These are phyloP conservation scores for Malurus alboscapulatus DNA, from an alignment of 2,113 vertebrate species.

Conservation along the genomic window DNA sequence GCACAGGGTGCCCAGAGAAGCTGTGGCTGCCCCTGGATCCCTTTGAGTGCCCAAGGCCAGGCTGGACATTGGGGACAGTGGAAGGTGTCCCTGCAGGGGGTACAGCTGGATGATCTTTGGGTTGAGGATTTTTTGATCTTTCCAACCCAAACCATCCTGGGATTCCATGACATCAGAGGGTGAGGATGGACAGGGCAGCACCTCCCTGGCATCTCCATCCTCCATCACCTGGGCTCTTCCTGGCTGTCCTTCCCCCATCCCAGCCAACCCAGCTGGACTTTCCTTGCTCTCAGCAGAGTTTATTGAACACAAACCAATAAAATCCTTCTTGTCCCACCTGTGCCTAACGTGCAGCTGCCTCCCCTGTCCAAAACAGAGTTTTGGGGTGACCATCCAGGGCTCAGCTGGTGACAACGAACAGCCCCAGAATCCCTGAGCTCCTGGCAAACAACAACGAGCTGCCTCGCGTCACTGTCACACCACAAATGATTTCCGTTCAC, in stretches of 20 bases:
- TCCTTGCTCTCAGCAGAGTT: neutral
- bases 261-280: neutral
- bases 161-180: neutral
- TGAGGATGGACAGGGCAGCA: neutral
- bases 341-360: neutral
- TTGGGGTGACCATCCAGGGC: conserved; percentile 19
- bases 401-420: conserved; percentile 15
- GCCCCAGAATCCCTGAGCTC: conserved; percentile 34
- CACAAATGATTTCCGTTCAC: conserved; percentile 61
- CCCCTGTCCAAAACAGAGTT: neutral
- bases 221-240: neutral
- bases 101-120: rapidly evolving
- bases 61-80: rapidly evolving
- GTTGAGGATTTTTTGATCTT: neutral
- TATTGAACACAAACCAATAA: neutral
- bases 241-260: neutral
- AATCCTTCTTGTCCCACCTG: neutral
- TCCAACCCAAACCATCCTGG: neutral
- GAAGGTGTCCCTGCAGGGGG: neutral
- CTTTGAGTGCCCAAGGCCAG: neutral
- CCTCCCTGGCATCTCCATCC: neutral
- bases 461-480: conserved; percentile 11
- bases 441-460: conserved; percentile 36
- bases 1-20: neutral
- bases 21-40: neutral